phyloP scores from a whole-genome alignment of 35 echinoderm and acorn worm species.

The Hemicentrotus pulcherrimus region DNA sequence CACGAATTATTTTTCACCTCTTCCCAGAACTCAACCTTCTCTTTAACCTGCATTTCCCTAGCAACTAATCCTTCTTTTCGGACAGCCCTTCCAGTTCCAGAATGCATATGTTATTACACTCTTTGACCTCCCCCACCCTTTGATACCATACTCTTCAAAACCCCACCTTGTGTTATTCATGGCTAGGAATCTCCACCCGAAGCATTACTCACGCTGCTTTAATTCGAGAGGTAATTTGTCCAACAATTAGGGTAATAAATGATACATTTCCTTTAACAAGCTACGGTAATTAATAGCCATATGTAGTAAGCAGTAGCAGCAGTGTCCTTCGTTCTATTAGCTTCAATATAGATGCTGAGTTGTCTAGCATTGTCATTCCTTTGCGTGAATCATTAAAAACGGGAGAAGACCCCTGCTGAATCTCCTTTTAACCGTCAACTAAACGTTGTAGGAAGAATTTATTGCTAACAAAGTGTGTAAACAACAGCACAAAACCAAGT shows the following conservation, averaged over 20 bases:
- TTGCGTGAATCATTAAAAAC: background rate
- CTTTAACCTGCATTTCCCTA: background rate
- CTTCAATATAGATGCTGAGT: background rate
- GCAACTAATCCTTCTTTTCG: background rate
- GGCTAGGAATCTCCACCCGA: background rate
- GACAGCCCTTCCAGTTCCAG: background rate
- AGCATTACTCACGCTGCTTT: background rate
- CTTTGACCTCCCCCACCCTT: background rate
- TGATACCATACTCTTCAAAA: background rate
- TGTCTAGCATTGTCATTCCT: background rate
- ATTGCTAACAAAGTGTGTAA: background rate
- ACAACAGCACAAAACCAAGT: background rate
- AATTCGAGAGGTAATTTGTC: background rate
- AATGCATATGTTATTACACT: background rate
- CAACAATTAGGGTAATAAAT: background rate
- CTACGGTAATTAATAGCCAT: background rate
- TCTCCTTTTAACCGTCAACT: too few relatives aligned
- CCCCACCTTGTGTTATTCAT: background rate
- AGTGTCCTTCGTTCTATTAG: background rate
- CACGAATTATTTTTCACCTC: too few relatives aligned
- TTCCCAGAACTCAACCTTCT: too few relatives aligned
- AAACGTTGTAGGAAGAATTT: background rate
- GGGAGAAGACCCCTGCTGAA: too few relatives aligned
- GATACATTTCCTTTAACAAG: background rate
- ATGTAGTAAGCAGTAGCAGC: background rate